Percentiles rank a stretch among this genome's conserved stretches.
phyloP scores from a whole-genome alignment of 2,797 vertebrate species.

The Acrocephalus scirpaceus region DNA sequence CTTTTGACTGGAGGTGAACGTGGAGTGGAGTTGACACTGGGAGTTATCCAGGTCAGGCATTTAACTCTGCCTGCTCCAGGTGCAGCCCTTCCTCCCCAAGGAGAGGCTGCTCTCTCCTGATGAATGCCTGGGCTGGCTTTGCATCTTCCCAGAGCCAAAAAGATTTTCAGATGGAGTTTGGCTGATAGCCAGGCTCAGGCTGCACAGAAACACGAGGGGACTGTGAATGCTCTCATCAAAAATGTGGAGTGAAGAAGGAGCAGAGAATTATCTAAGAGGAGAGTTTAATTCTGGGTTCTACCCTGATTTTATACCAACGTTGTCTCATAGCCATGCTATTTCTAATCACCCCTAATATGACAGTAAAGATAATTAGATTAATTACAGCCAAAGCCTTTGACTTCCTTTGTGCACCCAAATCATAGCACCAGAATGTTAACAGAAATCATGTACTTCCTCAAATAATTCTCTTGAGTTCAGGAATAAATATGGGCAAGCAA shows the following conservation, averaged over 20 bases:
- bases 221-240: slow-evolving; percentile 69
- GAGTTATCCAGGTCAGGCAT: slow-evolving; percentile 67
- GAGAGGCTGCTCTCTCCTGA: slow-evolving; percentile 67
- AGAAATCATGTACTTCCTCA: neutral
- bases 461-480: neutral
- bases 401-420: neutral
- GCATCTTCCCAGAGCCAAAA: slow-evolving; percentile 54
- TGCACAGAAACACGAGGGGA: slow-evolving; percentile 64
- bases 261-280: neutral
- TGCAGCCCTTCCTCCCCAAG: slow-evolving; percentile 61
- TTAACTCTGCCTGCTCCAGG: slow-evolving; percentile 45
- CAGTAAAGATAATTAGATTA: neutral
- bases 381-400: neutral
- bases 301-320: neutral
- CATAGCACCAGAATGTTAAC: neutral
- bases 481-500: neutral
- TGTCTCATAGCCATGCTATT: accelerated
- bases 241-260: slow-evolving; percentile 23
- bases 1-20: slow-evolving; percentile 38
- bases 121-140: slow-evolving; percentile 65
- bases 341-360: neutral
- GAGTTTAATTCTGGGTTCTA: neutral
- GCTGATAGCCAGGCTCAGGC: slow-evolving; percentile 62
- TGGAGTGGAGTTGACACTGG: slow-evolving; percentile 62
- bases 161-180: slow-evolving; percentile 47